Base-by-base conservation (phyloP, 1,140 invertebrate species). In the Diploscapter pachys region DNA sequence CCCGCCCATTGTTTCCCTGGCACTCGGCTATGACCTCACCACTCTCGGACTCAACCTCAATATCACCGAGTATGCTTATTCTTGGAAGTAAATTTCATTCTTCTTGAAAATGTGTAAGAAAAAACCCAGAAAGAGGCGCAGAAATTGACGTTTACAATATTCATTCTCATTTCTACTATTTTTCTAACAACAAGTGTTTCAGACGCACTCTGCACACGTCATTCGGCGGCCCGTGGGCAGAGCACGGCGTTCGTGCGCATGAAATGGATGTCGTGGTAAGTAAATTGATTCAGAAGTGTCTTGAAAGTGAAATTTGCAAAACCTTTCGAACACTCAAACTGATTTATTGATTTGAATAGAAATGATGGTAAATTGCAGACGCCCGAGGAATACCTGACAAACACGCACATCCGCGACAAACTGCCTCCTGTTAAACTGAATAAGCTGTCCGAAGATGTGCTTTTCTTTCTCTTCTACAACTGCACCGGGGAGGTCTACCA, bases 401-500 rank as follows among this genome's bases (percentile, higher is more conserved):
- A 97, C 83, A 86, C 87, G 73, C 88, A 84, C 76, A 90, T 90
- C 78, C 63, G 78, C 66, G 79, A 86, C 50, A 88, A 98, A 89
- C 89, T 99, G 85, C 93, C 95, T 74, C 92, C 93, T 81, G 90
- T 98, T 84, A 94, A 96, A 89, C 89, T 98, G 85, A 94, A 92
- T 88, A 91, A 95, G 88, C 96, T 98, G 88, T 95, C 96, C 87
- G 96, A 99, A 88, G 96, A 99, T 89, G 90, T 98, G 82, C 90
- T 99, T 80, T 99, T 99, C 90, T 99, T 95, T 89, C 90, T 99
- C 87, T 99, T 98, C 89, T 99, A 99, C 88, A 97, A 95, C 88
- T 97, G 95, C 89, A 93, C 95, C 82, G 94, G 95, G 81, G 96
- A 99, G 90, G 91, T 95, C 78, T 90, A 99, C 88, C 96, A 99